Evolutionary conservation across 2,888 invertebrate species (phyloP).

Genomic region (Antheraea assamensis): DNA sequence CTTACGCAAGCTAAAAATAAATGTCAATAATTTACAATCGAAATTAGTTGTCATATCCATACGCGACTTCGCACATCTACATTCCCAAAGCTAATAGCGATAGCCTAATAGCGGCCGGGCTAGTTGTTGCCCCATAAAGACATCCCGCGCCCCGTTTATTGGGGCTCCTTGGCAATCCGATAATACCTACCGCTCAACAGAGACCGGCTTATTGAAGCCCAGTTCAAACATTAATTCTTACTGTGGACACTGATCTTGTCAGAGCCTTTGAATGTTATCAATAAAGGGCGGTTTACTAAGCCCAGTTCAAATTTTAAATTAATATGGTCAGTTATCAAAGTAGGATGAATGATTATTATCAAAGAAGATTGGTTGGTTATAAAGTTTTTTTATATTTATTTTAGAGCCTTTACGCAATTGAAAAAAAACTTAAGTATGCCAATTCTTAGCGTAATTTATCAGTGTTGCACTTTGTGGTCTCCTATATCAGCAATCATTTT

Average conservation of each 20-base stretch:
- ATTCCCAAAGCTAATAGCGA: conserved; percentile 57
- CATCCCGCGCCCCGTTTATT: conserved; percentile 48
- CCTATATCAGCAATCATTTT: no score
- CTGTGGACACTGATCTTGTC: neutral
- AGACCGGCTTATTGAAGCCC: conserved; percentile 23
- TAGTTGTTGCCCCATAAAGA: conserved; percentile 67
- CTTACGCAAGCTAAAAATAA: neutral
- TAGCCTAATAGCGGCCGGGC: conserved; percentile 59
- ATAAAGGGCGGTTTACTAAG: neutral
- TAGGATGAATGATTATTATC: no score
- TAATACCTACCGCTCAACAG: conserved; percentile 29
- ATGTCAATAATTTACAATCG: no score
- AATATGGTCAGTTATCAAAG: neutral
- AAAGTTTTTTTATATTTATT: no score
- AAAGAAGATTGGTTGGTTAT: no score
- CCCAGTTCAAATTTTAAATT: neutral
- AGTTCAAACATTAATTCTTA: conserved; percentile 15
- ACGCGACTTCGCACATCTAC: conserved; percentile 28
- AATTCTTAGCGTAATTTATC: no score
- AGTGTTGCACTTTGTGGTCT: no score
- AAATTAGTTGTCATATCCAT: conserved; percentile 43
- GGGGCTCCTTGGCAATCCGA: conserved; percentile 45
- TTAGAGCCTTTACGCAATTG: no score
- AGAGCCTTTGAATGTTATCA: neutral
- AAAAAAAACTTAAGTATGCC: no score